phyloP scores from a whole-genome alignment of 2,113 vertebrate genomes.

The Bolborhynchus lineola region DNA sequence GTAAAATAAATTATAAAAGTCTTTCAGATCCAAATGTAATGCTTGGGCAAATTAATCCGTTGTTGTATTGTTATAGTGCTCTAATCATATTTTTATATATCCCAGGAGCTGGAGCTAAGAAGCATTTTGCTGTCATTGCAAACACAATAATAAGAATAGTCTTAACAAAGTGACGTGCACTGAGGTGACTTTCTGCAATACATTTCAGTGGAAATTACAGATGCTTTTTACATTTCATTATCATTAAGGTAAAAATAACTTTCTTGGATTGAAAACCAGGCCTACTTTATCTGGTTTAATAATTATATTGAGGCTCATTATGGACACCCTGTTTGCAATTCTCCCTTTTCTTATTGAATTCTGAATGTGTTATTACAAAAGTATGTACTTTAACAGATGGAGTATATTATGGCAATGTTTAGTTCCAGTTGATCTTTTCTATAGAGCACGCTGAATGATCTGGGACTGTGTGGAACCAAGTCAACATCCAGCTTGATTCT shows the following conservation, averaged over 20 bases:
- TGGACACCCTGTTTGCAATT: constrained; percentile 67
- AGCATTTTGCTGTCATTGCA: constrained; percentile 68
- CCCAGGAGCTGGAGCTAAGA: constrained; percentile 67
- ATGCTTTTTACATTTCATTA: constrained; percentile 69
- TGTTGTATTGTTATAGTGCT: constrained; percentile 69
- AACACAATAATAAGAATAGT: constrained; percentile 72
- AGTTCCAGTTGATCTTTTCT: constrained; percentile 60
- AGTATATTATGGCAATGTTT: constrained; percentile 28
- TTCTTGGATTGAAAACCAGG: constrained; percentile 51
- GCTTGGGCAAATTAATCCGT: constrained; percentile 68
- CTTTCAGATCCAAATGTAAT: constrained; percentile 43
- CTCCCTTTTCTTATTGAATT: constrained; percentile 55
- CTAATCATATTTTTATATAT: constrained; percentile 71
- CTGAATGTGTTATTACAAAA: constrained; percentile 48
- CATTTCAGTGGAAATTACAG: constrained; percentile 66
- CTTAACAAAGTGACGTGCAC: constrained; percentile 71
- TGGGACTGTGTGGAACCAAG: neutral
- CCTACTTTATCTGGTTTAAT: constrained; percentile 64
- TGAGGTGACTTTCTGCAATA: constrained; percentile 65
- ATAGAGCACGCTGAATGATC: neutral
- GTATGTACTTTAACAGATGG: constrained; percentile 51
- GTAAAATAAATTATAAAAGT: constrained; percentile 64
- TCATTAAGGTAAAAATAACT: constrained; percentile 67
- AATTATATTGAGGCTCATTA: constrained; percentile 64
- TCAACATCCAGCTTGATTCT: neutral